Evolutionary conservation across 2,888 invertebrate genomes (phyloP), one percentile per base, ranked within the genome.

Genomic region (Hydrotaea cyrtoneurina): DNA sequence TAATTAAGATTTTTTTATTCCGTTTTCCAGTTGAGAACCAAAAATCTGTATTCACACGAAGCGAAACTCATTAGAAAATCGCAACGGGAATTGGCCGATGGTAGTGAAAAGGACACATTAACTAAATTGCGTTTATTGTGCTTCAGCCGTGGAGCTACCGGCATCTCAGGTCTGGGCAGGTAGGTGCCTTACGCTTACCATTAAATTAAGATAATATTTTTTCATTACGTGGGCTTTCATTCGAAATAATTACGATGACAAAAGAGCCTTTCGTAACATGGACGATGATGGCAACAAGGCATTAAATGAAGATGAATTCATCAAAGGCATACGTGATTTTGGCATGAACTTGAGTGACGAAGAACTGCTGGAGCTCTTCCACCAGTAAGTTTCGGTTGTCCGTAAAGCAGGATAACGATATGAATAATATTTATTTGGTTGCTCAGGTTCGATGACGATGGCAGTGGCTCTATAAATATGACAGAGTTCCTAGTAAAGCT

Each of bases 261-360:
- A 86, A 89, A 96, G 97, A 90, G 93, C 96, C 87, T 98, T 99
- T 92, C 95, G 97, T 80, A 94, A 96, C 78, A 97, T 98, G 96
- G 98, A 99, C 91, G 97, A 98, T 86, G 98, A 99, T 91, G 97
- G 96, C 55, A 98, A 96, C 93, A 96, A 96, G 91, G 94, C 95
- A 74, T 91, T 99, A 85, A 97, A 95, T 89, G 93, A 94, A 86
- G 96, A 96, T 50, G 98, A 99, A 92, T 98, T 99, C 91, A 90
- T 93, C 15, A 94, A 95, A 86, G 98, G 98, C 2, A 93, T 98
- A 86, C 93, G 93, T 84, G 97, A 98, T 87, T 95, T 95, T 39
- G 98, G 97, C 0, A 90, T 98, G 86, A 95, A 95, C 13, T 91
- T 97, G 21, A 93, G 93, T 17, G 93, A 94, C 0, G 95, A 90